Conservation (phyloP, 2,113 vertebrate genomes). For the Catharus minimus region DNA sequence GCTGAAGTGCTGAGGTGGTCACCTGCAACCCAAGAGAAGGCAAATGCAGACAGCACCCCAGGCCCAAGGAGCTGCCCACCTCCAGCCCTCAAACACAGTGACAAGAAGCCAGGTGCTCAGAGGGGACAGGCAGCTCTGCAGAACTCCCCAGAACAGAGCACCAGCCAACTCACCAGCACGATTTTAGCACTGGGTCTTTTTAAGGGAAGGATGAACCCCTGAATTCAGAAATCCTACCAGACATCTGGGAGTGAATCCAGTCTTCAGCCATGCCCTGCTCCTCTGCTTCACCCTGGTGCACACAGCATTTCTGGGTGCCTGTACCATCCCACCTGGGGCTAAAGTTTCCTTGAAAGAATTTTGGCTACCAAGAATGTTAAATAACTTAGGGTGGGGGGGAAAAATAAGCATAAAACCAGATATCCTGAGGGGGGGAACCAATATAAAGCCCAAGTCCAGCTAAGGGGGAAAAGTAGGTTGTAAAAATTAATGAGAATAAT, state of each 20-base stretch:
- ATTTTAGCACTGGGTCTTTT: not conserved
- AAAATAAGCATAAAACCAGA: conserved; percentile 39
- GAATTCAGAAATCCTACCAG: not conserved
- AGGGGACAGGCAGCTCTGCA: not conserved
- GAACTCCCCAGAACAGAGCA: accelerated
- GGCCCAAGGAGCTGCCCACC: not conserved
- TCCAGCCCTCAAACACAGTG: accelerated
- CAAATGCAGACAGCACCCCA: accelerated
- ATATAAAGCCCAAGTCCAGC: conserved; percentile 64
- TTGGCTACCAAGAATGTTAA: not conserved
- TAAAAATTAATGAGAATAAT: conserved; percentile 84
- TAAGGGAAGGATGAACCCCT: not conserved
- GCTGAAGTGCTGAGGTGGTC: not conserved
- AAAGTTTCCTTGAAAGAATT: not conserved
- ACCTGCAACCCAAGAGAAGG: not conserved
- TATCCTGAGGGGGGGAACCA: conserved; percentile 44
- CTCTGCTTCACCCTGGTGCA: not conserved
- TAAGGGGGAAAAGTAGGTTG: conserved; percentile 65
- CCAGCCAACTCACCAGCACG: accelerated
- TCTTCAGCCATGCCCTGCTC: not conserved
- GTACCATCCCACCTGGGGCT: not conserved
- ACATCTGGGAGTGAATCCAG: not conserved
- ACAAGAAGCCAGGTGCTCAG: accelerated
- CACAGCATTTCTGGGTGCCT: not conserved
- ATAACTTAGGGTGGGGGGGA: not conserved